phyloP scores from a whole-genome alignment of 2,888 invertebrate genomes.

The Eristalis intricaria region DNA sequence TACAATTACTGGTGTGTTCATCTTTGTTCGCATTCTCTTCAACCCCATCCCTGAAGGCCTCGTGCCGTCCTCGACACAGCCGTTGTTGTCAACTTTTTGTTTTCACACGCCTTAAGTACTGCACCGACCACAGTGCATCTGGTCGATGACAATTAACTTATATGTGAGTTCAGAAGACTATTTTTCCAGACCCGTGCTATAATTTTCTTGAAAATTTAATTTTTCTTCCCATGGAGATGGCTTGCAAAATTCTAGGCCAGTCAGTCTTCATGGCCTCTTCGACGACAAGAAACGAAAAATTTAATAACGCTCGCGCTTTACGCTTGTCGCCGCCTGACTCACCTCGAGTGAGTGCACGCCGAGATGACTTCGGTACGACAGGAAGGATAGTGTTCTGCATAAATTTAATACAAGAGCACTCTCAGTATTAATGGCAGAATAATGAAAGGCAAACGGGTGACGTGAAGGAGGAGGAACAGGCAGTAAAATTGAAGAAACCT shows the following conservation, averaged over 20 bases:
- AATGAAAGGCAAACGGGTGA: constrained; percentile 33
- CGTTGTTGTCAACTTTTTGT: background rate
- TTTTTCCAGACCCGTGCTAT: background rate
- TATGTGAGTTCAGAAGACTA: background rate
- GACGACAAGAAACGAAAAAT: constrained; percentile 34
- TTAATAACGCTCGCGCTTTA: constrained; percentile 57
- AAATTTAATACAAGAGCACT: constrained; percentile 65
- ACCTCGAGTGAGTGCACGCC: background rate
- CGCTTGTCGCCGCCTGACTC: constrained; percentile 8
- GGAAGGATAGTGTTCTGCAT: constrained; percentile 37
- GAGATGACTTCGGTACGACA: background rate
- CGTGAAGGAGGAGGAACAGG: background rate
- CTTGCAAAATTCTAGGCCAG: background rate
- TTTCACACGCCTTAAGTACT: background rate
- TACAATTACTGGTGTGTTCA: constrained; percentile 42
- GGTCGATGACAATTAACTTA: constrained; percentile 46
- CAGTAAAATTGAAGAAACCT: constrained; percentile 10
- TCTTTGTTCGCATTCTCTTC: constrained; percentile 9
- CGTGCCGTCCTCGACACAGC: background rate
- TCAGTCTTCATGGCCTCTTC: background rate
- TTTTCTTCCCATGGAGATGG: background rate
- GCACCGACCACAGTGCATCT: constrained; percentile 2
- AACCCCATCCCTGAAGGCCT: background rate
- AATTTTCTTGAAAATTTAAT: constrained; percentile 18
- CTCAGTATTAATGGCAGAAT: constrained; percentile 49